phyloP scores from a whole-genome alignment of 2,797 vertebrate species.

The Eulemur coronatus region DNA sequence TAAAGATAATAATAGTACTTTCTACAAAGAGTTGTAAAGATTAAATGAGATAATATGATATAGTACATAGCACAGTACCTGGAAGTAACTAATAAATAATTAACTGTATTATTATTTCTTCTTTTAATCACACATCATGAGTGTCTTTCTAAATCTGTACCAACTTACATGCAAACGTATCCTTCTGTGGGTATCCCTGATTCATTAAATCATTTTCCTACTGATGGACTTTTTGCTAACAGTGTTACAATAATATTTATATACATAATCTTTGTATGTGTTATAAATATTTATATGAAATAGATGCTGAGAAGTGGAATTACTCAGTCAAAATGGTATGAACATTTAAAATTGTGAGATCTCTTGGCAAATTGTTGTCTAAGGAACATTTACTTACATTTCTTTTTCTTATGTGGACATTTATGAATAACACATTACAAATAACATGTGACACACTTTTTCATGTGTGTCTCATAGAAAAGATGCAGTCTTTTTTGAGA shows the following conservation, averaged over 20 bases:
- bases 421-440: background rate
- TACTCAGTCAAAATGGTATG: background rate
- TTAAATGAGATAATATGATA: background rate
- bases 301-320: background rate
- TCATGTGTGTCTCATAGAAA: background rate
- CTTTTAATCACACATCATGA: background rate
- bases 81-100: background rate
- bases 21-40: background rate
- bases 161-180: background rate
- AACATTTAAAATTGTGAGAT: background rate
- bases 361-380: background rate
- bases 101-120: background rate
- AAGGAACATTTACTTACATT: background rate
- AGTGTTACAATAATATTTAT: background rate
- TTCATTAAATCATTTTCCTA: background rate
- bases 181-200: background rate
- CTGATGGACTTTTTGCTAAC: background rate
- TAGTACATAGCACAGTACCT: background rate
- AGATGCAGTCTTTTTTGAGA: background rate
- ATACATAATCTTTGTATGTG: background rate
- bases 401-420: background rate
- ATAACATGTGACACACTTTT: background rate
- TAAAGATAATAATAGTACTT: background rate
- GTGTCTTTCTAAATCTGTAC: background rate
- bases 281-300: background rate